These are phyloP conservation scores for Pecten maximus DNA, from an alignment of 2,888 invertebrate genomes.

Conservation along the genomic window DNA sequence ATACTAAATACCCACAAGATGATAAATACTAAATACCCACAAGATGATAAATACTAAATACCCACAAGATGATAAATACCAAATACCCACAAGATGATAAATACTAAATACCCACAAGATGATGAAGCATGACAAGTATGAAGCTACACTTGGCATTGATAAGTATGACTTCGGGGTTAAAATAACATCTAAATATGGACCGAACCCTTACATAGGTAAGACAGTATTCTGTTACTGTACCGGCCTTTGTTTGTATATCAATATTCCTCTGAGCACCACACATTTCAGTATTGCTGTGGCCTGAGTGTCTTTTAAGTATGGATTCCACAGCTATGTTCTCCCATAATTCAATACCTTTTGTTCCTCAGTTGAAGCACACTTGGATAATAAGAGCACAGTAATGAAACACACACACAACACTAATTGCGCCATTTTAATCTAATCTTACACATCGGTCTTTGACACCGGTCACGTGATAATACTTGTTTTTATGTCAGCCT, in stretches of 20 bases:
- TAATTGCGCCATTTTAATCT: slow-evolving; percentile 21
- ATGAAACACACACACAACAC: not conserved
- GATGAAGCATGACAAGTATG: no score
- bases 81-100: no score
- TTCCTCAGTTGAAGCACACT: not conserved
- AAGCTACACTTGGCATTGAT: no score
- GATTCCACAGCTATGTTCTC: not conserved
- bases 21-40: no score
- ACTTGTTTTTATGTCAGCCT: not conserved
- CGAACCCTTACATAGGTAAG: no score
- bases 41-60: no score
- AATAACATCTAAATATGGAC: no score
- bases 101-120: no score
- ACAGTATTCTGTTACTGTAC: no score
- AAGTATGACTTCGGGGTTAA: no score
- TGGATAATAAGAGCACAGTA: not conserved
- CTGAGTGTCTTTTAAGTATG: slow-evolving; percentile 25
- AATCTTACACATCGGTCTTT: not conserved
- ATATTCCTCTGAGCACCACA: not conserved
- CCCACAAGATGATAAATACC: no score
- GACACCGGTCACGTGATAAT: not conserved
- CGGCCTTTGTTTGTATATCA: not conserved
- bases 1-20: no score
- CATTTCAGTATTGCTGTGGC: not conserved
- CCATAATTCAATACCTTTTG: not conserved